These are phyloP conservation scores for Bubalus kerabau DNA, from an alignment of 2,113 vertebrate species.

Conservation along the genomic window DNA sequence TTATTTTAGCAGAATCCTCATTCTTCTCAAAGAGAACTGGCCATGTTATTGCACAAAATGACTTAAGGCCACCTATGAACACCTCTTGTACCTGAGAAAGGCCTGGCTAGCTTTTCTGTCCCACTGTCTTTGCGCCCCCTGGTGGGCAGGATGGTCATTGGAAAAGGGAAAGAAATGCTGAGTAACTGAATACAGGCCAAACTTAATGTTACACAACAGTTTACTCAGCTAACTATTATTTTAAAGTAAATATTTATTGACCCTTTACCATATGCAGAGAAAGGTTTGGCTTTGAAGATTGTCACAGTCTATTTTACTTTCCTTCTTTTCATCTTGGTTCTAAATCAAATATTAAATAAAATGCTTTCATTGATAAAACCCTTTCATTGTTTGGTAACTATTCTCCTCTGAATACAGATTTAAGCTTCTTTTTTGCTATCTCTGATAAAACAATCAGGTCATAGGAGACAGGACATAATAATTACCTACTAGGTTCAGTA, in stretches of 20 bases:
- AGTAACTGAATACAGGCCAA: background rate
- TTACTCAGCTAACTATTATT: background rate
- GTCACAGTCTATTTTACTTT: background rate
- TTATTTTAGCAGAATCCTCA: background rate
- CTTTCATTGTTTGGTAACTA: background rate
- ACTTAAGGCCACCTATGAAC: background rate
- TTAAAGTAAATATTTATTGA: background rate
- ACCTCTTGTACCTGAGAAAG: background rate
- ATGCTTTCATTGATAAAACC: background rate
- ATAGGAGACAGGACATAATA: background rate
- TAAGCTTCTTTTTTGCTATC: background rate
- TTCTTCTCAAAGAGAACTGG: background rate
- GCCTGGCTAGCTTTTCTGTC: background rate
- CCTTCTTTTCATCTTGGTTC: background rate
- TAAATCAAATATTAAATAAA: slow-evolving; percentile 14
- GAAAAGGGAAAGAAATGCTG: background rate
- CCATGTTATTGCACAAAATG: background rate
- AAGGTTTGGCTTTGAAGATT: background rate
- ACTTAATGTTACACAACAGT: background rate
- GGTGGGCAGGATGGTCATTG: background rate
- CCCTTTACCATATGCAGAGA: background rate
- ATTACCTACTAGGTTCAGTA: background rate
- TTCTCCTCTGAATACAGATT: background rate
- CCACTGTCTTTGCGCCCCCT: background rate
- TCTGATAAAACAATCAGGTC: background rate